A percentile compares a stretch with the other conserved stretches of the same genome.
Evolutionary conservation across 1,140 invertebrate genomes (phyloP).

Genomic region (Macrostomum lignano): DNA sequence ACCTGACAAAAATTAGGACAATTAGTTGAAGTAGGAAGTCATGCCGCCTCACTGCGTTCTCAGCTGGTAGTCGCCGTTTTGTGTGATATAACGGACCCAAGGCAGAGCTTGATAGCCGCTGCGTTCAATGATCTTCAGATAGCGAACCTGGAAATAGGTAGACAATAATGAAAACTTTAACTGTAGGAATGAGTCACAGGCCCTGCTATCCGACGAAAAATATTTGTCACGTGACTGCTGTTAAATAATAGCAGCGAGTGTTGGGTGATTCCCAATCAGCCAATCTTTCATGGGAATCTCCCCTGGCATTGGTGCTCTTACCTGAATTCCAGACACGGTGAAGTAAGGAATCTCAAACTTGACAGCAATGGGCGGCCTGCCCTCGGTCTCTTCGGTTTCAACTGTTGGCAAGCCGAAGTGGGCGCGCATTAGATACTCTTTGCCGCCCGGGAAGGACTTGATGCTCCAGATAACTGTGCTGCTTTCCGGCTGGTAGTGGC

Average conservation of each 20-base stretch:
- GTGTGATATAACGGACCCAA: constrained; percentile 96
- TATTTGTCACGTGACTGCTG: no score
- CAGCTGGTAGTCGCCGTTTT: constrained; percentile 94
- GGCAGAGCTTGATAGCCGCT: constrained; percentile 94
- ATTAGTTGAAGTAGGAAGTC: no score
- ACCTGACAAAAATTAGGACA: no score
- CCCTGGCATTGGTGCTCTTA: constrained; percentile 26
- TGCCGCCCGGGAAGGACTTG: constrained; percentile 93
- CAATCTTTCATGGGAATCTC: no score
- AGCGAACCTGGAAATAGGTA: constrained; percentile 47
- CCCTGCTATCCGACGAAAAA: no score
- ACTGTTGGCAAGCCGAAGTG: constrained; percentile 96
- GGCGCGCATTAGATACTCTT: constrained; percentile 92
- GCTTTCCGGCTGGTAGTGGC: constrained; percentile 84
- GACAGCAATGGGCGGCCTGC: constrained; percentile 86
- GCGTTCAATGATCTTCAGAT: constrained; percentile 97
- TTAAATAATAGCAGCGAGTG: no score
- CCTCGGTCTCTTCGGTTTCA: constrained; percentile 64
- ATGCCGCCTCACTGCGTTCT: no score
- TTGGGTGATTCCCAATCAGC: no score
- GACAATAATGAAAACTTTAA: no score
- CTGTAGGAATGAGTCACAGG: no score
- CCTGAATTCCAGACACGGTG: constrained; percentile 92
- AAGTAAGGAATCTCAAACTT: constrained; percentile 99
- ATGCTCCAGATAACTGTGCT: constrained; percentile 98